Evolutionary conservation across 2,113 vertebrate genomes (phyloP).

Genomic region (Syngnathus floridae): DNA sequence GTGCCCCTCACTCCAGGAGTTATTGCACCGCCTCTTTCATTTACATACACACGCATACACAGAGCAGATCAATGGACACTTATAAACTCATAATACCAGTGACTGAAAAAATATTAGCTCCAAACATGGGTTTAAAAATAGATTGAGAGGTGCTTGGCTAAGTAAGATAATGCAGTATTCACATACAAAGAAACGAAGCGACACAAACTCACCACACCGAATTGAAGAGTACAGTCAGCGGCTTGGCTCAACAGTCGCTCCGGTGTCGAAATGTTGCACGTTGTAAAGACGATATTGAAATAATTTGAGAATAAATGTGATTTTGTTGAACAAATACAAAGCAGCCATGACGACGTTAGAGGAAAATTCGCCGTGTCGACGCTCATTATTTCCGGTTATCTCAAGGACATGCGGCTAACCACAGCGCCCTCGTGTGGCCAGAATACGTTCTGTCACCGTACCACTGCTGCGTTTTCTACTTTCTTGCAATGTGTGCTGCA

Average conservation of each 20-base stretch:
- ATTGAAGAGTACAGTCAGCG: slow-evolving; percentile 6
- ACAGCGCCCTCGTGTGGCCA: slow-evolving; percentile 26
- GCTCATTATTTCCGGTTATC: slow-evolving; percentile 26
- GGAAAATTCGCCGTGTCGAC: slow-evolving; percentile 23
- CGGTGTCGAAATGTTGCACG: background rate
- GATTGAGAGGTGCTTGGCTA: background rate
- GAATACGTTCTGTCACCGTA: background rate
- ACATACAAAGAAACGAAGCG: background rate
- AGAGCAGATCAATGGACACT: background rate
- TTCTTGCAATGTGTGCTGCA: background rate
- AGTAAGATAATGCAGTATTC: too few relatives aligned
- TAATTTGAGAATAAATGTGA: background rate
- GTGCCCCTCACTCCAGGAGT: too few relatives aligned
- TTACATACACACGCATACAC: background rate
- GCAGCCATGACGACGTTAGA: background rate
- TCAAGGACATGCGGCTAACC: background rate
- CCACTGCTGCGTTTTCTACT: too few relatives aligned
- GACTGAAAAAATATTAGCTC: background rate
- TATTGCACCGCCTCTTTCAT: too few relatives aligned
- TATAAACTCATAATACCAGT: background rate
- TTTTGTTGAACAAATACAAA: background rate
- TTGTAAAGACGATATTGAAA: background rate
- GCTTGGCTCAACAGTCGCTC: background rate
- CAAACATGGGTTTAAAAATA: background rate
- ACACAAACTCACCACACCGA: slow-evolving; percentile 40